Evolutionary conservation across 2,797 vertebrate species (phyloP), one percentile per base, ranked within the genome.

Genomic region (Rhinatrema bivittatum): DNA sequence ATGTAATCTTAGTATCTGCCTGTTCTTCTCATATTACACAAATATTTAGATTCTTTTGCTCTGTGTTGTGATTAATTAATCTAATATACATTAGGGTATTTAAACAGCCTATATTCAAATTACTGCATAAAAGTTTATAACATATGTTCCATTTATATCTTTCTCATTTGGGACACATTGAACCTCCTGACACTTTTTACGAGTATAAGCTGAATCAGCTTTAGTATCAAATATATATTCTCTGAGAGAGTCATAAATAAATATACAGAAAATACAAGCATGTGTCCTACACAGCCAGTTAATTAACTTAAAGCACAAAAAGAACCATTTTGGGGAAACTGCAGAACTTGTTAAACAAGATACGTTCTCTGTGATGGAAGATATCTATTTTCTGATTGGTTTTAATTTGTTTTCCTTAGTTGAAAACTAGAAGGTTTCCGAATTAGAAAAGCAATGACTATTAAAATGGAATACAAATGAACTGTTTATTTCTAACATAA

Each of bases 121-220:
- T 37, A 42, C 21, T 39, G 39, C 29, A 37, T 59, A 58, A 58
- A 50, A 42, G 42, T 58, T 69, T 60, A 60, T 30, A 48, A 27
- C 51, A 38, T 49, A 19, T 20, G 14, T 55, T 40, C 15, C 10
- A 29, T 48, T 58, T 43, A 16, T 48, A 39, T 36, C 5, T 34
- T 46, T 25, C 45, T 52, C 37, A 43, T 33, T 11, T 17, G 42
- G 6, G 16, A 41, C 39, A 14, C 36, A 21, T 27, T 44, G 25
- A 56, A 50, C 16, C 30, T 50, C 24, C 39, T 53, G 24, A 32
- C 37, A 29, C 3, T 1, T 50, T 50, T 56, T n/a, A n/a, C n/a
- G n/a, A n/a, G n/a, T 35, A 46, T 21, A 59, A 46, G 35, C 22
- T 32, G 36, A 46, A 33, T 46, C 29, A 53, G 3, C 37, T 56